A percentile compares a stretch with the other conserved stretches of the same genome.
Evolutionary conservation across 2,113 vertebrate genomes (phyloP).

Genomic region (Corvus hawaiiensis): DNA sequence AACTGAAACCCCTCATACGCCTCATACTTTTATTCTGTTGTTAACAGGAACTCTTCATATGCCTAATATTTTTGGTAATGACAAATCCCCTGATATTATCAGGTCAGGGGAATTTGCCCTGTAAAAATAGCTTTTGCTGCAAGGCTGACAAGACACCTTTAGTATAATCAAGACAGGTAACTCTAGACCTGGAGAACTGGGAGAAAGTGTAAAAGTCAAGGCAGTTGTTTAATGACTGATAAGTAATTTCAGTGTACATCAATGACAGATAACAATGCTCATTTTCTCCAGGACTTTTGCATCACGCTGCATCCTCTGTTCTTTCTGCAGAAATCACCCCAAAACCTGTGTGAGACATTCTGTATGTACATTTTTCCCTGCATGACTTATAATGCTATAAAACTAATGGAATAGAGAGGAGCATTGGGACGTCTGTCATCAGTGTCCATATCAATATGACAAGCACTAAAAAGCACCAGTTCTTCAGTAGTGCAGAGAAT

Average conservation of each 20-base stretch:
- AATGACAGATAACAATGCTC: neutral
- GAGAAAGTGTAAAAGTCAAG: neutral
- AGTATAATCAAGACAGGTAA: neutral
- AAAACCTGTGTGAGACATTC: neutral
- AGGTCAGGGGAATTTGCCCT: neutral
- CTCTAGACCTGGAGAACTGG: neutral
- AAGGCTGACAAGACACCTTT: neutral
- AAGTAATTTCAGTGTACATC: neutral
- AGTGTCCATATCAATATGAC: neutral
- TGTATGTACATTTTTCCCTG: neutral
- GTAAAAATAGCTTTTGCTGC: neutral
- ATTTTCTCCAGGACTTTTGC: neutral
- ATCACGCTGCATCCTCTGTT: neutral
- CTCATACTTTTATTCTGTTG: neutral
- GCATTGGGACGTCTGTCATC: neutral
- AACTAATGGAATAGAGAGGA: neutral
- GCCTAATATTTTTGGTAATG: neutral
- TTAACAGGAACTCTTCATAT: neutral
- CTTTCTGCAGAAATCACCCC: neutral
- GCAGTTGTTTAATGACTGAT: neutral
- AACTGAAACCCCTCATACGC: neutral
- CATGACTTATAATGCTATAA: neutral
- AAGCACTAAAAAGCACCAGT: neutral
- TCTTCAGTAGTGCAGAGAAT: conserved; percentile 19
- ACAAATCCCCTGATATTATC: neutral